phyloP scores from a whole-genome alignment of 2,113 vertebrate genomes.

The Scatophagus argus region DNA sequence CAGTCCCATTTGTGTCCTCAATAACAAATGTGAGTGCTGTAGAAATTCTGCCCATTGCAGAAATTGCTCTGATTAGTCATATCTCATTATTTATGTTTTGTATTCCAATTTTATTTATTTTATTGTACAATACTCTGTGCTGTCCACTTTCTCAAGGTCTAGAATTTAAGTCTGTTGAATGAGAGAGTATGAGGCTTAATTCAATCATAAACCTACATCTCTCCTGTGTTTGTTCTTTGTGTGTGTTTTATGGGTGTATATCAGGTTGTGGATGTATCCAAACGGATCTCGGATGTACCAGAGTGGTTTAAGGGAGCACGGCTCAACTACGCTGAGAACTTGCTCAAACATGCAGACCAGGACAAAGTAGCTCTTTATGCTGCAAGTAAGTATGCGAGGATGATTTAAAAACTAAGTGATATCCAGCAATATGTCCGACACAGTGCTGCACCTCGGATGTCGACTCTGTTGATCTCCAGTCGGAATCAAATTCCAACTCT shows the following conservation, averaged over 20 bases:
- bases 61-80: background rate
- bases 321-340: conserved; percentile 95
- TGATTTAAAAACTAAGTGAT: background rate
- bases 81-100: background rate
- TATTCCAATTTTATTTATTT: background rate
- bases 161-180: background rate
- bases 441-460: background rate
- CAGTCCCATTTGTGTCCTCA: background rate
- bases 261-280: conserved; percentile 92
- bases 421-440: no score
- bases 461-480: background rate
- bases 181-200: background rate
- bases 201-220: background rate
- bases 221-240: conserved; percentile 5
- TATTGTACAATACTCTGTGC: background rate
- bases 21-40: background rate
- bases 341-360: conserved; percentile 90
- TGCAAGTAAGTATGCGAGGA: conserved; percentile 86
- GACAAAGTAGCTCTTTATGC: conserved; percentile 95
- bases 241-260: conserved; percentile 26
- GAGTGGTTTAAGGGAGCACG: conserved; percentile 96
- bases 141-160: background rate
- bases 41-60: background rate
- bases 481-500: background rate
- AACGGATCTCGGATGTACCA: conserved; percentile 90